Evolutionary conservation across 2,113 vertebrate genomes (phyloP).

Genomic region (Muntiacus reevesi): DNA sequence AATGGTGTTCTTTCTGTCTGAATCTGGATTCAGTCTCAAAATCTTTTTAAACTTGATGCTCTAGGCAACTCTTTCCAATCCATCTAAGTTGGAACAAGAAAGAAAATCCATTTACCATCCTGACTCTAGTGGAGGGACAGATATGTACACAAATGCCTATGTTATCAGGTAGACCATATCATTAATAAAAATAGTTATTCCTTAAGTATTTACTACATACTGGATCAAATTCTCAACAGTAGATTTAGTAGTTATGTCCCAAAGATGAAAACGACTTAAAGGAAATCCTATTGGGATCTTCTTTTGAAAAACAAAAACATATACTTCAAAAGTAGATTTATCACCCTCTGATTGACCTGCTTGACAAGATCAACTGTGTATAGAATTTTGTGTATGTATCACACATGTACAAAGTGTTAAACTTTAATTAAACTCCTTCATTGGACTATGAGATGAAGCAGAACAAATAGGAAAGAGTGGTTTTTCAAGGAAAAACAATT

Average conservation of each 20-base stretch:
- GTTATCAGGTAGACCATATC: neutral
- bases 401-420: neutral
- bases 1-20: neutral
- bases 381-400: constrained; percentile 33
- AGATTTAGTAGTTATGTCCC: neutral
- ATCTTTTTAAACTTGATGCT: neutral
- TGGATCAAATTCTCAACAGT: constrained; percentile 27
- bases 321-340: constrained; percentile 16
- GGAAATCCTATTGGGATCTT: neutral
- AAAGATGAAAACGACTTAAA: constrained; percentile 1
- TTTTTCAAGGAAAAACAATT: constrained; percentile 18
- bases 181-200: constrained; percentile 47
- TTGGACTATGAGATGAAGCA: neutral
- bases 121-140: neutral
- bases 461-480: neutral
- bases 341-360: constrained; percentile 18
- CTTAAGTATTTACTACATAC: constrained; percentile 22
- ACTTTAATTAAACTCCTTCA: neutral
- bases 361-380: neutral
- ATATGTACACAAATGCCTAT: neutral
- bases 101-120: constrained; percentile 17
- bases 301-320: constrained; percentile 29
- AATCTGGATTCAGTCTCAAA: neutral
- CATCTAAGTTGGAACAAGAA: neutral
- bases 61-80: constrained; percentile 3